phyloP scores from a whole-genome alignment of 2,797 vertebrate genomes.

The Semaprochilodus insignis region DNA sequence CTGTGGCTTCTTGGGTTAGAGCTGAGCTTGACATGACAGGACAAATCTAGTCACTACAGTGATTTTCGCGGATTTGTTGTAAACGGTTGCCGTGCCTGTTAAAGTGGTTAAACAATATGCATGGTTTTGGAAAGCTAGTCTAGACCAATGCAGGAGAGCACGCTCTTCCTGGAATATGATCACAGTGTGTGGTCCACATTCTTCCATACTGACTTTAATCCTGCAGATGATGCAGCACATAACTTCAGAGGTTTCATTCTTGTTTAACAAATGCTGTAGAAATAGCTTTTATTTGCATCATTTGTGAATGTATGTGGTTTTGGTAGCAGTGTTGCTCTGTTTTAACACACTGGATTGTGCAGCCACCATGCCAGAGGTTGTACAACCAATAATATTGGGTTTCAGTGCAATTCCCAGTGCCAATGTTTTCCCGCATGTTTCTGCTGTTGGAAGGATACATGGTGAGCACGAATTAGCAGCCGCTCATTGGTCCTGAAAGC shows the following conservation, averaged over 20 bases:
- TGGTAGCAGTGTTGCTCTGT: not conserved
- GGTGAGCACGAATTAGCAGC: not conserved
- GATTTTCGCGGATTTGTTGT: not conserved
- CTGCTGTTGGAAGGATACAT: slow-evolving; percentile 3
- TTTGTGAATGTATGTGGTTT: not conserved
- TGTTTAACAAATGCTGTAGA: not conserved
- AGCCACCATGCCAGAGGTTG: not conserved
- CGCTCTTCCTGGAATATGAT: not conserved
- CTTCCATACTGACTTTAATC: not conserved
- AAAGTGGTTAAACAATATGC: not conserved
- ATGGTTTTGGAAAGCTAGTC: not conserved
- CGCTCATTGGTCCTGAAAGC: slow-evolving; percentile 9
- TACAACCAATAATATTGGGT: slow-evolving; percentile 1
- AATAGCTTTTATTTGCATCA: not conserved
- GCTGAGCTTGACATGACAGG: not conserved
- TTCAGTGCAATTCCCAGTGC: not conserved
- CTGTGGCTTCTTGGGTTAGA: not conserved
- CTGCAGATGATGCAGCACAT: not conserved
- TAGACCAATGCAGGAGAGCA: not conserved
- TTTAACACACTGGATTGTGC: not conserved
- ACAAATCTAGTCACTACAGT: not conserved
- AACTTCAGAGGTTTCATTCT: not conserved
- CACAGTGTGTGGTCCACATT: slow-evolving; percentile 17
- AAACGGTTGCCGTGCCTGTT: slow-evolving; percentile 4
- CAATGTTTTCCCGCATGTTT: not conserved